A percentile compares a stretch with the other conserved stretches of the same genome.
Evolutionary conservation across 2,888 invertebrate genomes (phyloP).

Genomic region (Pachymerium ferrugineum): DNA sequence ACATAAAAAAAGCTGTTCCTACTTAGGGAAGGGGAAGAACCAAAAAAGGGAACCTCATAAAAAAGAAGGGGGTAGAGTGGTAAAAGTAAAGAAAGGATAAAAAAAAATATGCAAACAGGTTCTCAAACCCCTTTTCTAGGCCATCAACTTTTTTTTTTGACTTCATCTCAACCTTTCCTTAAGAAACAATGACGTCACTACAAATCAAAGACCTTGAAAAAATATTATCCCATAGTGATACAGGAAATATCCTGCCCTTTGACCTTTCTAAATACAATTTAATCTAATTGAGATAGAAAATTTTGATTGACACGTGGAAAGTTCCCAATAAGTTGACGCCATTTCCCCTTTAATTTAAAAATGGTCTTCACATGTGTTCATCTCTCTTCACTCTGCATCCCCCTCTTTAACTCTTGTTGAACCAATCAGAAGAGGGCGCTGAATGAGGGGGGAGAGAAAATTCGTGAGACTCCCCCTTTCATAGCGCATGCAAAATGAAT

Average conservation of each 20-base stretch:
- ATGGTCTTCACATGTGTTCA: background rate
- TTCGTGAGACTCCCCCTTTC: background rate
- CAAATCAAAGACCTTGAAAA: background rate
- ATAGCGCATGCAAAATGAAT: background rate
- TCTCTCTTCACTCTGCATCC: too few species aligned
- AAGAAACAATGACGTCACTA: background rate
- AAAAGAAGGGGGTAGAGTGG: too few species aligned
- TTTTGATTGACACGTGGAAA: constrained; percentile 15
- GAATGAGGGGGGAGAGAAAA: background rate
- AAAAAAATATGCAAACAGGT: constrained; percentile 2
- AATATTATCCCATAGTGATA: background rate
- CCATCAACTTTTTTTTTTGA: background rate
- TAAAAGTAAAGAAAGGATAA: constrained; percentile 30
- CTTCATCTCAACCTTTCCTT: background rate
- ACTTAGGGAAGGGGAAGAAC: background rate
- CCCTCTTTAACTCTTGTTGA: background rate
- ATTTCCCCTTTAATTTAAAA: background rate
- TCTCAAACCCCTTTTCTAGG: constrained; percentile 20
- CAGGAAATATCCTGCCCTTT: constrained; percentile 3
- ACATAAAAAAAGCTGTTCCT: too few species aligned
- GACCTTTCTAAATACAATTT: too few species aligned
- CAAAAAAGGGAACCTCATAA: background rate
- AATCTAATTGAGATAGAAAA: background rate
- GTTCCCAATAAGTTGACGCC: background rate
- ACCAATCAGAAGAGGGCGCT: background rate